These are phyloP conservation scores for Zaprionus gabonicus DNA, from an alignment of 1,140 invertebrate genomes.

Conservation along the genomic window DNA sequence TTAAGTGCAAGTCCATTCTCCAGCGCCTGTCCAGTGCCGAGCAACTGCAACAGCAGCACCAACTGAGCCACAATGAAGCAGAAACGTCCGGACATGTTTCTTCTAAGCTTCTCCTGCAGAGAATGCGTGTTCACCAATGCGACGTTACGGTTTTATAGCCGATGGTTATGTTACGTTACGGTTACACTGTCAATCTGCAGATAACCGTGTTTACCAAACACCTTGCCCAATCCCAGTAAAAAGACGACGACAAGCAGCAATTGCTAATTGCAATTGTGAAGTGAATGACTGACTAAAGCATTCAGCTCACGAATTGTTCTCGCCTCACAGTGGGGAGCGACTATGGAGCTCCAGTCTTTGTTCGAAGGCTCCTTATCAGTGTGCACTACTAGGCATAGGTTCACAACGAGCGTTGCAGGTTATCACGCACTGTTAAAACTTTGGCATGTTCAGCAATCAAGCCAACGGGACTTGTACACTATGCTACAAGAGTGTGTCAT, in stretches of 20 bases:
- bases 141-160: slow-evolving; percentile 43
- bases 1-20: slow-evolving; percentile 91
- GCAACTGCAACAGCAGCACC: slow-evolving; percentile 49
- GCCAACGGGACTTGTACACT: slow-evolving; percentile 24
- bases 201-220: slow-evolving; percentile 54
- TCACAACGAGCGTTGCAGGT: slow-evolving; percentile 33
- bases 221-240: slow-evolving; percentile 23
- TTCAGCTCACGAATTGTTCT: slow-evolving; percentile 30
- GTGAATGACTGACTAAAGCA: slow-evolving; percentile 56
- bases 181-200: slow-evolving; percentile 42
- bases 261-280: slow-evolving; percentile 63
- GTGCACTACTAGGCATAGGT: slow-evolving; percentile 6
- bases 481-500: background rate
- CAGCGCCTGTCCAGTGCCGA: slow-evolving; percentile 82
- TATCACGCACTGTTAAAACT: slow-evolving; percentile 22
- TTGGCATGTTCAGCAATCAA: slow-evolving; percentile 9
- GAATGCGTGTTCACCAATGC: slow-evolving; percentile 48
- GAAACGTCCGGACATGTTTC: slow-evolving; percentile 35
- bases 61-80: slow-evolving; percentile 13
- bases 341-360: slow-evolving; percentile 17
- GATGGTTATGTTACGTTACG: background rate
- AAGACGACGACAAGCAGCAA: slow-evolving; percentile 36
- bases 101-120: slow-evolving; percentile 13
- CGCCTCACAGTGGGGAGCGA: slow-evolving; percentile 35
- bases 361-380: slow-evolving; percentile 39